Evolutionary conservation across 2,797 vertebrate species (phyloP).

Genomic region (Cyprinodon diabolis): DNA sequence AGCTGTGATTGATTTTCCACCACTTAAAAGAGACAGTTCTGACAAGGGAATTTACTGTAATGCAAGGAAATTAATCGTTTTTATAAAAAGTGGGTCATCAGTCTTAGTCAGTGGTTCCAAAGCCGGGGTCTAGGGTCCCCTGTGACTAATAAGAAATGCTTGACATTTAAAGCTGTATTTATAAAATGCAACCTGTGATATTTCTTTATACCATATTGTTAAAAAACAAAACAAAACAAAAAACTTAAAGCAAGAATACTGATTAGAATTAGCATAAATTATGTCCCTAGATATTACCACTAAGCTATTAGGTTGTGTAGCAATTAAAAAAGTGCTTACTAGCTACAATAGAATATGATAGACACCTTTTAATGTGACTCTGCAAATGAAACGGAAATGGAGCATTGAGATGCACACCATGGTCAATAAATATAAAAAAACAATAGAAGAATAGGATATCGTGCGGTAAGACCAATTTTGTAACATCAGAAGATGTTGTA

Average conservation of each 20-base stretch:
- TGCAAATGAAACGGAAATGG: too few relatives aligned
- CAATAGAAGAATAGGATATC: too few relatives aligned
- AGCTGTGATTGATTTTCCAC: constrained; percentile 5
- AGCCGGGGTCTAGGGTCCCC: not conserved
- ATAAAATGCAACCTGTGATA: not conserved
- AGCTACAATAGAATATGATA: not conserved
- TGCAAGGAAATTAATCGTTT: constrained; percentile 27
- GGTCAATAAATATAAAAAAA: too few relatives aligned
- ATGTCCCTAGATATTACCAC: not conserved
- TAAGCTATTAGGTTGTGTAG: not conserved
- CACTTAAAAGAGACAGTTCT: constrained; percentile 12
- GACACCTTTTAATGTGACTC: too few relatives aligned
- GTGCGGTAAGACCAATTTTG: too few relatives aligned
- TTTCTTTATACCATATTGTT: not conserved
- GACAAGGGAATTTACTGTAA: constrained; percentile 15
- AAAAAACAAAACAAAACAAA: not conserved
- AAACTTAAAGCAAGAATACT: not conserved
- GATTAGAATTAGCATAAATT: not conserved
- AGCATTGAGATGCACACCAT: too few relatives aligned
- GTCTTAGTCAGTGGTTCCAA: constrained; percentile 1
- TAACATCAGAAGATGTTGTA: too few relatives aligned
- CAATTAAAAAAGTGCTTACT: not conserved
- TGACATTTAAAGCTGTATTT: not conserved
- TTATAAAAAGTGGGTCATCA: constrained; percentile 14
- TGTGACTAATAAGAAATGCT: not conserved